phyloP scores from a whole-genome alignment of 2,888 invertebrate genomes.

The Sesamia inferens region DNA sequence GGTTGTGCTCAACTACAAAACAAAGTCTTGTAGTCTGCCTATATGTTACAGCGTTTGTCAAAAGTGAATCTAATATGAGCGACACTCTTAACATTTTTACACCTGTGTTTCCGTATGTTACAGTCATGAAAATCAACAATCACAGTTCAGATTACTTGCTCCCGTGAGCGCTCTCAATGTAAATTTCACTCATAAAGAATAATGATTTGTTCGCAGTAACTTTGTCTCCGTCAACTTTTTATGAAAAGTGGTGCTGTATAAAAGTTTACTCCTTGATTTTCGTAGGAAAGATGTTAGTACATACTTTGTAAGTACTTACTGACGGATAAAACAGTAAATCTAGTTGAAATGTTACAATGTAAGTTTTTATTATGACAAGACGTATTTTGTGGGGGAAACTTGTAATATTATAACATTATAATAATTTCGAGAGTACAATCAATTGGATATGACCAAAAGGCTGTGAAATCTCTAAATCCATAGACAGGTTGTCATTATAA shows the following conservation, averaged over 20 bases:
- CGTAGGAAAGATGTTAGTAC: slow-evolving; percentile 29
- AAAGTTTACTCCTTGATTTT: slow-evolving; percentile 51
- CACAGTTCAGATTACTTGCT: slow-evolving; percentile 70
- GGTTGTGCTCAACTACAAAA: too few relatives aligned
- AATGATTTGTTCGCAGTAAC: slow-evolving; percentile 71
- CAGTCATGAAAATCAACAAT: slow-evolving; percentile 65
- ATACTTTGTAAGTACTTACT: slow-evolving; percentile 43
- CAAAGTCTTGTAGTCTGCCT: not conserved
- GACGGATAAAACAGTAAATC: slow-evolving; percentile 18
- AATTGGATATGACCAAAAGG: not conserved
- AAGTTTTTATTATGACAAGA: slow-evolving; percentile 2
- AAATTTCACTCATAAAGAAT: slow-evolving; percentile 74
- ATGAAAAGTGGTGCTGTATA: slow-evolving; percentile 46
- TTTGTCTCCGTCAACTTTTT: slow-evolving; percentile 56
- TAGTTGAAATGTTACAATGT: slow-evolving; percentile 7
- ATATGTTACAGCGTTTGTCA: not conserved
- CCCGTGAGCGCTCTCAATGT: slow-evolving; percentile 69
- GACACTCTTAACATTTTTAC: slow-evolving; percentile 20
- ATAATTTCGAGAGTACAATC: not conserved
- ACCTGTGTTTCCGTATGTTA: slow-evolving; percentile 22
- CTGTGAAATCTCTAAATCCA: not conserved
- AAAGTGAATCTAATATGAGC: not conserved
- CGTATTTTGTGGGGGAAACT: not conserved
- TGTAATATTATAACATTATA: not conserved
- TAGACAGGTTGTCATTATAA: too few relatives aligned